Evolutionary conservation across 2,888 invertebrate genomes (phyloP).

Genomic region (Agrochola lychnidis): DNA sequence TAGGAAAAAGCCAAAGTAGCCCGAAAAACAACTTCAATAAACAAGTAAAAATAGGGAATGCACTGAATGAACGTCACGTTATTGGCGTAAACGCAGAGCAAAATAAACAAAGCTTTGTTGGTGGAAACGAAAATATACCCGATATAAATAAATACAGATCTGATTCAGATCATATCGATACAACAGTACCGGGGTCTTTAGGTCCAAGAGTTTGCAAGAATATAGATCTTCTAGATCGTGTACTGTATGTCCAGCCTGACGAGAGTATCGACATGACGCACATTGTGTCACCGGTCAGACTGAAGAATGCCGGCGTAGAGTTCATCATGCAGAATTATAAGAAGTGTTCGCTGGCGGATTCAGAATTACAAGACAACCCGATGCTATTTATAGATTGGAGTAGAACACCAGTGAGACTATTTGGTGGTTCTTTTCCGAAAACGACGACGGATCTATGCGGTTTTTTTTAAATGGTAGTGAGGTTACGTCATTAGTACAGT

Average conservation of each 20-base stretch:
- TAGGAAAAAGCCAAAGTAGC: constrained; percentile 48
- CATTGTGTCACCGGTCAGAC: constrained; percentile 80
- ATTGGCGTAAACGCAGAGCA: constrained; percentile 77
- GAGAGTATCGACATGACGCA: constrained; percentile 81
- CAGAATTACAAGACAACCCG: constrained; percentile 72
- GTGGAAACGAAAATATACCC: constrained; percentile 81
- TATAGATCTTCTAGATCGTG: constrained; percentile 76
- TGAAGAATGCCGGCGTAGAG: constrained; percentile 80
- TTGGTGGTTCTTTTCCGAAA: constrained; percentile 92
- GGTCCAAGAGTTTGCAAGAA: constrained; percentile 82
- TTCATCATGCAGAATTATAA: constrained; percentile 84
- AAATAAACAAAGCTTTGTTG: constrained; percentile 81
- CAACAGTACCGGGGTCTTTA: constrained; percentile 76
- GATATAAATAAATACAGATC: constrained; percentile 83
- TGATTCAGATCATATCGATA: constrained; percentile 72
- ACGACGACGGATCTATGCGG: constrained; percentile 91
- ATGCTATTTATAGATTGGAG: constrained; percentile 91
- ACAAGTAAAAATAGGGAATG: constrained; percentile 85
- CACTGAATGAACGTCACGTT: constrained; percentile 81
- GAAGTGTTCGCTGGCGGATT: constrained; percentile 81
- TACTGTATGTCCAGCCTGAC: constrained; percentile 82
- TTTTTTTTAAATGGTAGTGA: constrained; percentile 80
- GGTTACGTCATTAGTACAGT: background rate
- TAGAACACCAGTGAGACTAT: constrained; percentile 92
- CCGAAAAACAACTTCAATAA: constrained; percentile 76